phyloP scores from a whole-genome alignment of 2,888 invertebrate genomes.

The Clitarchus hookeri region DNA sequence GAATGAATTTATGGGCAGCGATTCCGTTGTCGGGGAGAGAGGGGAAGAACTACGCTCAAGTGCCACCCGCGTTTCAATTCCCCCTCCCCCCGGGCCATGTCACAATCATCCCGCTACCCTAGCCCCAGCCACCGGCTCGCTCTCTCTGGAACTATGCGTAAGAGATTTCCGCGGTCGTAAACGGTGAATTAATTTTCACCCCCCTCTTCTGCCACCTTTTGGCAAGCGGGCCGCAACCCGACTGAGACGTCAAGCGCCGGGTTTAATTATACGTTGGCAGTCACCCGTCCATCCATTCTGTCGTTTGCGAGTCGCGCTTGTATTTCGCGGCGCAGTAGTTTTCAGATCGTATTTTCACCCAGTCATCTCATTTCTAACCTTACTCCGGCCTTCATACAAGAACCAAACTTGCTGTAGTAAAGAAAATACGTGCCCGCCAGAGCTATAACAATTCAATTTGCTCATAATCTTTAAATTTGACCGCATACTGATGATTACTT shows the following conservation, averaged over 20 bases:
- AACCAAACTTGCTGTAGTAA: no score
- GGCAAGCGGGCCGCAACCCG: background rate
- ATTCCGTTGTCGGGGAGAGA: background rate
- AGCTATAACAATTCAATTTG: no score
- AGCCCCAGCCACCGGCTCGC: background rate
- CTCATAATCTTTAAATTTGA: no score
- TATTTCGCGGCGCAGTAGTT: background rate
- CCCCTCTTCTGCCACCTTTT: background rate
- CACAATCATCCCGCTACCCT: background rate
- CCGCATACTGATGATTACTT: no score
- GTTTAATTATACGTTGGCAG: background rate
- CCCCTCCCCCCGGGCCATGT: background rate
- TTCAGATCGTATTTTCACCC: background rate
- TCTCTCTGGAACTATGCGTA: background rate
- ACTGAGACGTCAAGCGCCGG: background rate
- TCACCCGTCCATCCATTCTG: background rate
- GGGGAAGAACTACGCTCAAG: background rate
- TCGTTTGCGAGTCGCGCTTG: background rate
- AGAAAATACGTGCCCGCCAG: no score
- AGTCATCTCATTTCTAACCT: background rate
- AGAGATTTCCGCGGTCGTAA: slow-evolving; percentile 14
- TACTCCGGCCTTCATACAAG: no score
- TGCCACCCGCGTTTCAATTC: background rate
- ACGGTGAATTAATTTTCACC: background rate
- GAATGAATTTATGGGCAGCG: background rate